These are phyloP conservation scores for Sitobion miscanthi DNA, from an alignment of 1,140 invertebrate genomes.

Conservation along the genomic window DNA sequence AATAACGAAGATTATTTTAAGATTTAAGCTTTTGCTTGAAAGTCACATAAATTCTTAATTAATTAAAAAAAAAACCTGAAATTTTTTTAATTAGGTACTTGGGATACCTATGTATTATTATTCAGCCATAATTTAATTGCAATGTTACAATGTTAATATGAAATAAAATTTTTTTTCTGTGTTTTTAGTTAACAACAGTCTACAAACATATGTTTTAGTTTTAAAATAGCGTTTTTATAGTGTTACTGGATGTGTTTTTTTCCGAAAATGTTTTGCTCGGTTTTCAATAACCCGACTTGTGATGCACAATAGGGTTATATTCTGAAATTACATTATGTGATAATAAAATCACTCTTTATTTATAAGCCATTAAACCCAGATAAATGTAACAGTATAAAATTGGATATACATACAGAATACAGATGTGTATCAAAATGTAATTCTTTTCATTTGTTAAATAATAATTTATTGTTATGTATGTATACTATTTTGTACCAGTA, in stretches of 20 bases:
- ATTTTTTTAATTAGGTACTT: neutral
- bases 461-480: too few relatives aligned
- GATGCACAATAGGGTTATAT: neutral
- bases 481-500: neutral
- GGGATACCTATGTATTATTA: neutral
- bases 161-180: neutral
- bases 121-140: neutral
- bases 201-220: neutral
- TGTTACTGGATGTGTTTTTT: neutral
- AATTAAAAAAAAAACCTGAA: neutral
- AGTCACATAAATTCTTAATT: neutral
- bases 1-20: neutral
- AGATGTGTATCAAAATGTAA: neutral
- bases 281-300: neutral
- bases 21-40: neutral
- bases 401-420: neutral
- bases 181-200: too few relatives aligned
- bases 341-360: neutral
- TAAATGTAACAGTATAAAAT: neutral
- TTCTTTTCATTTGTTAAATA: neutral
- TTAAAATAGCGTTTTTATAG: neutral
- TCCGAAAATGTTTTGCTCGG: neutral
- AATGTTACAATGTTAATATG: neutral
- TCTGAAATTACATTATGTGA: neutral
- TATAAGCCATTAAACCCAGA: neutral